Evolutionary conservation across 2,888 invertebrate species (phyloP).

Genomic region (Hyposoter dolosus): DNA sequence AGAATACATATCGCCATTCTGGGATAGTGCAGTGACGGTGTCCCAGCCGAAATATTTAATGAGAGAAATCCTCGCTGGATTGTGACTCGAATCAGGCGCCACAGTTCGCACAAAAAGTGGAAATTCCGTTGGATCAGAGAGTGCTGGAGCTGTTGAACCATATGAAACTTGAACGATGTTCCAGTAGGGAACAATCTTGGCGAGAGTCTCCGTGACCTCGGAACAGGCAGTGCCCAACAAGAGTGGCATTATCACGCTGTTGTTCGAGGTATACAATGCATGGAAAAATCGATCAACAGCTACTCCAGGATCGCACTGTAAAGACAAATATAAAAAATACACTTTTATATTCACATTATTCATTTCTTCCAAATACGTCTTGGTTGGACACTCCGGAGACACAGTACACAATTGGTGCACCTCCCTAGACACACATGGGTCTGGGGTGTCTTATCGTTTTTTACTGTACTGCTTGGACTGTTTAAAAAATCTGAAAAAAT

Average conservation of each 20-base stretch:
- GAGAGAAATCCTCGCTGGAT: constrained; percentile 93
- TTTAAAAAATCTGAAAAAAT: too few species aligned
- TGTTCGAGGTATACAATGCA: constrained; percentile 93
- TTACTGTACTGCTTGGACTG: too few species aligned
- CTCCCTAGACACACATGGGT: too few species aligned
- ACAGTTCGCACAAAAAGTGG: constrained; percentile 96
- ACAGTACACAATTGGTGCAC: too few species aligned
- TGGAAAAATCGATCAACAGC: constrained; percentile 97
- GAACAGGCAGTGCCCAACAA: constrained; percentile 95
- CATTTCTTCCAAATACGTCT: not conserved
- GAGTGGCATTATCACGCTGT: constrained; percentile 90
- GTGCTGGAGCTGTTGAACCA: constrained; percentile 94
- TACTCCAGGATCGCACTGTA: constrained; percentile 96
- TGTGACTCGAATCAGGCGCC: constrained; percentile 96
- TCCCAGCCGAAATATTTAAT: constrained; percentile 93
- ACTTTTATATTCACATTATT: not conserved
- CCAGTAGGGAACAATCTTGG: constrained; percentile 96
- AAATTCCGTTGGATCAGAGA: constrained; percentile 95
- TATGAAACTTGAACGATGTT: constrained; percentile 97
- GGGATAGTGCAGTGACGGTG: constrained; percentile 94
- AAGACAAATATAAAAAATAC: constrained; percentile 67
- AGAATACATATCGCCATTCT: constrained; percentile 94
- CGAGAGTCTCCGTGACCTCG: constrained; percentile 95
- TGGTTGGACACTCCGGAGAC: too few species aligned
- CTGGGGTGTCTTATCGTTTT: too few species aligned